Evolutionary conservation across 2,797 vertebrate genomes (phyloP), one percentile per base, ranked within the genome.

Genomic region (Bryconaethiops microstoma): DNA sequence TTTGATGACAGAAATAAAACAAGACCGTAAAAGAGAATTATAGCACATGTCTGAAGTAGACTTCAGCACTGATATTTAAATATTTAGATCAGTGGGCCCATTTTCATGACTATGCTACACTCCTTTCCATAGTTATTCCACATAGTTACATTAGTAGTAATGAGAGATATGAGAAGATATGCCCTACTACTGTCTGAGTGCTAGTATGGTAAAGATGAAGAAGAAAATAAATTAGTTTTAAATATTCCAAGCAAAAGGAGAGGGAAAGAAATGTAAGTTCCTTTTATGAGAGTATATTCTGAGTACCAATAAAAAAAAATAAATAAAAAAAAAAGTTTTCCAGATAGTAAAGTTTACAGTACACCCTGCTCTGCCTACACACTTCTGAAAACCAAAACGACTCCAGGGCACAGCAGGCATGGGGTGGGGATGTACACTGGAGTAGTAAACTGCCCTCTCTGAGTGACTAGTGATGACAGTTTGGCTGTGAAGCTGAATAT

Each of bases 401-500:
- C 60, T 25, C 59, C 23, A 1, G 0, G 1, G 23, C 25, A 14
- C 21, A 52, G 21, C 68, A 50, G 42, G 1, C 50, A 29, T 16
- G 21, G 48, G 48, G 45, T 52, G 23, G 6, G 45, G 67, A 21
- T 39, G 70, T 35, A n/a, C 19, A 13, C n/a, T 16, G 25, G 7
- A 6, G 14, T 9, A 17, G 23, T 19, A 19, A 52, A 52, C 29
- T 35, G n/a, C 23, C 48, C 40, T 62, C 21, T 62, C 35, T 60
- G 16, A n/a, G n/a, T 60, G 62, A 54, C 54, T 55, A 17, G 55
- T 42, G 67, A 64, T 57, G 55, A 63, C 21, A 25, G 57, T 52
- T 42, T 63, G 76, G 79, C 64, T 52, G 13, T 62, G 62, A 40
- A 19, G 29, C 71, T 73, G 71, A 57, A 39, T 16, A 29, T 29